Percentiles rank a stretch among this genome's conserved stretches.
These are phyloP conservation scores for Sylvicapra grimmia DNA, from an alignment of 2,113 vertebrate genomes.

Conservation along the genomic window DNA sequence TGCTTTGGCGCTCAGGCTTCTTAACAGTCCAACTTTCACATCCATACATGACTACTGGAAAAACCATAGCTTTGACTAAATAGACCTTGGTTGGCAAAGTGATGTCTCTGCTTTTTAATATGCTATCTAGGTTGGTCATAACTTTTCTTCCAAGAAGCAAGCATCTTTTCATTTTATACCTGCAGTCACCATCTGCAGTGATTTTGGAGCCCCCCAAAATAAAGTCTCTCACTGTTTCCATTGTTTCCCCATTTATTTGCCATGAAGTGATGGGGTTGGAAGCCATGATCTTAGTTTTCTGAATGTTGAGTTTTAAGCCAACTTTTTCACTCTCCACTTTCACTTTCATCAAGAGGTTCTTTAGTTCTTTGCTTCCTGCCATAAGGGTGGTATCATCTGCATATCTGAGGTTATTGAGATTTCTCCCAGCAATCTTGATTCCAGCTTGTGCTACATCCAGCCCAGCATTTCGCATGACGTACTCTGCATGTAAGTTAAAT, in stretches of 20 bases:
- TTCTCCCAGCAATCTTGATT: neutral
- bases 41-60: neutral
- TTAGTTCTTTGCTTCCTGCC: neutral
- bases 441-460: neutral
- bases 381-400: neutral
- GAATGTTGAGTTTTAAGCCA: neutral
- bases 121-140: neutral
- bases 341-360: neutral
- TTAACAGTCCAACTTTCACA: neutral
- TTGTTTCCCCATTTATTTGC: neutral
- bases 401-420: neutral
- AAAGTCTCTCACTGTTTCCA: neutral
- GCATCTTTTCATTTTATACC: neutral
- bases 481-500: neutral
- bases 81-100: neutral
- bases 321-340: neutral
- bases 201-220: neutral
- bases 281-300: neutral
- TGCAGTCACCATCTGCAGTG: neutral
- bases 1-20: neutral
- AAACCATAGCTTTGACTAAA: neutral
- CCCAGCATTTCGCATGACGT: rapidly evolving
- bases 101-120: neutral
- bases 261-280: neutral
- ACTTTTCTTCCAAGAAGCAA: neutral